Evolutionary conservation across 2,797 vertebrate species (phyloP), one percentile per base, ranked within the genome.

Genomic region (Microctenopoma stevenorrisi): DNA sequence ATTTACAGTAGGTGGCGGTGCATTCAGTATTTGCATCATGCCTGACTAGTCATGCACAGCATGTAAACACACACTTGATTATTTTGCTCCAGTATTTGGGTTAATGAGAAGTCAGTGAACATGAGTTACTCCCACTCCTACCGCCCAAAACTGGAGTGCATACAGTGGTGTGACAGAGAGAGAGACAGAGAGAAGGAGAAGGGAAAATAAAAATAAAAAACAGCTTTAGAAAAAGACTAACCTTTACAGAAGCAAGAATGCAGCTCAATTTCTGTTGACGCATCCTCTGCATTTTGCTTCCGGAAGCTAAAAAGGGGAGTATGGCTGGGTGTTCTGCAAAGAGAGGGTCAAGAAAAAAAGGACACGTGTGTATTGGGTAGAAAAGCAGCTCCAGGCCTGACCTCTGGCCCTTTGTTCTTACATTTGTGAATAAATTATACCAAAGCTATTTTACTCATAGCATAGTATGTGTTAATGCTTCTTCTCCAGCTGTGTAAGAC

Each of bases 321-420:
- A 95, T 88, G 94, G 94, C 93, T 95, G 94, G 89, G 94, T 95
- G 89, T 95, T 95, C 94, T 95, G 94, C 82, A 91, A 92, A 92
- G 90, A 92, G 90, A 94, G 90, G 91, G 90, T 91, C 84, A 91
- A 91, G 88, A 91, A 79, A 90, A 22, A 86, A 91, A 92, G 79
- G 82, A 91, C 86, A 89, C 7, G 79, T 91, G 89, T 89, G 76
- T 91, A 90, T 91, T 87, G 72, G 82, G 71, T 84, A 79, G 82
- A 87, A 86, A 85, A 89, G 73, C 84, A 91, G 77, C 86, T 77
- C 82, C 62, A 80, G 79, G 84, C 65, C 66, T 83, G 66, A 86
- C 76, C 57, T 73, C 30, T 72, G 64, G 68, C 56, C 76, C 66
- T 83, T 38, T 68, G 72, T 50, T 69, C 18, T 62, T 62, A 38